These are phyloP conservation scores for Phocoena sinus DNA, from an alignment of 2,113 vertebrate genomes.

Conservation along the genomic window DNA sequence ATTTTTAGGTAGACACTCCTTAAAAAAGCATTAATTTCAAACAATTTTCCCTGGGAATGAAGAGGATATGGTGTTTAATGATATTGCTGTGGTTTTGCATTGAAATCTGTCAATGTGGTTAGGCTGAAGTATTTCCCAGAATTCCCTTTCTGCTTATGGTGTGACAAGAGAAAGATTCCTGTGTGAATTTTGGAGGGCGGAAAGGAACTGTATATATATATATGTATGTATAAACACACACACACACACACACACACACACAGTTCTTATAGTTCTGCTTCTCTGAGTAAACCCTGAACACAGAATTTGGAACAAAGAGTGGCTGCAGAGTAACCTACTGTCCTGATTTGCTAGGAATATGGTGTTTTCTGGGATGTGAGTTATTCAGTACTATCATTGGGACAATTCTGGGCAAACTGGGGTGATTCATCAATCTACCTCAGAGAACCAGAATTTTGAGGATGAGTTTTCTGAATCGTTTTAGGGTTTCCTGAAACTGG, in stretches of 20 bases:
- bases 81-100: background rate
- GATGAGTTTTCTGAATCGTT: background rate
- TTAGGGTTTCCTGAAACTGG: background rate
- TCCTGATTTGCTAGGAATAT: background rate
- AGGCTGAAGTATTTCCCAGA: background rate
- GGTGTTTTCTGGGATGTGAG: background rate
- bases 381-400: background rate
- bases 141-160: background rate
- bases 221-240: too few species aligned
- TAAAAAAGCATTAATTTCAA: background rate
- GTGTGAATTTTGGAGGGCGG: background rate
- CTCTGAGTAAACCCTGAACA: background rate
- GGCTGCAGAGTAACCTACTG: background rate
- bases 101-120: background rate
- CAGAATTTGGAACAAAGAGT: background rate
- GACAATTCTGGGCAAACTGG: background rate
- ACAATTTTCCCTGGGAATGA: background rate
- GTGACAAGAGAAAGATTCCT: background rate
- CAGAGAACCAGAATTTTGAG: background rate
- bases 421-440: background rate
- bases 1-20: background rate
- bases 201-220: background rate
- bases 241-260: too few species aligned
- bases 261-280: too few species aligned
- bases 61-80: background rate